Conservation (phyloP, 2,797 vertebrate genomes). For the Arctocebus calabarensis region DNA sequence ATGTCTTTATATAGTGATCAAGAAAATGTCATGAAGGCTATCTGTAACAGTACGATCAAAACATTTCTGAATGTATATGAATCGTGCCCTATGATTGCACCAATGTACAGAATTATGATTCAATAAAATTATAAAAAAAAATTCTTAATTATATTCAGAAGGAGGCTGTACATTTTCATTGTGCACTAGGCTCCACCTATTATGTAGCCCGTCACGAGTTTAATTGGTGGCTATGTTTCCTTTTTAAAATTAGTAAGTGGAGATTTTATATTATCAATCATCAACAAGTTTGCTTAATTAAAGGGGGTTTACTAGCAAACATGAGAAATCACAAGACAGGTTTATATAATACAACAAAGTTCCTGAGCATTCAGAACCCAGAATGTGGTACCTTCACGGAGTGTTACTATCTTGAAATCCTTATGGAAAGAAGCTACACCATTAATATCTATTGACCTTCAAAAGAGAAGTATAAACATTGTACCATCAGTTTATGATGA, state of each 20-base stretch:
- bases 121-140: no score
- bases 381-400: not conserved
- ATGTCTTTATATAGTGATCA: no score
- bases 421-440: not conserved
- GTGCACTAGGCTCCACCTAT: not conserved
- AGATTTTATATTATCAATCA: not conserved
- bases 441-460: not conserved
- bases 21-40: no score
- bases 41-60: no score
- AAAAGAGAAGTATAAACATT: slow-evolving; percentile 26
- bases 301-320: not conserved
- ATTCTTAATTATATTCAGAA: slow-evolving; percentile 33
- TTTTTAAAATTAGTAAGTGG: not conserved
- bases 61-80: no score
- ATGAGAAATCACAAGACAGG: not conserved
- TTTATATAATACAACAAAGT: not conserved
- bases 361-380: slow-evolving; percentile 9
- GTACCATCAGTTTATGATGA: not conserved
- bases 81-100: no score
- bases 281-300: not conserved
- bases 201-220: not conserved
- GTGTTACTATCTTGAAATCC: not conserved
- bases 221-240: slow-evolving; percentile 13
- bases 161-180: not conserved
- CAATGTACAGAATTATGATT: no score